phyloP scores from a whole-genome alignment of 2,113 vertebrate species.

The Indicator indicator region DNA sequence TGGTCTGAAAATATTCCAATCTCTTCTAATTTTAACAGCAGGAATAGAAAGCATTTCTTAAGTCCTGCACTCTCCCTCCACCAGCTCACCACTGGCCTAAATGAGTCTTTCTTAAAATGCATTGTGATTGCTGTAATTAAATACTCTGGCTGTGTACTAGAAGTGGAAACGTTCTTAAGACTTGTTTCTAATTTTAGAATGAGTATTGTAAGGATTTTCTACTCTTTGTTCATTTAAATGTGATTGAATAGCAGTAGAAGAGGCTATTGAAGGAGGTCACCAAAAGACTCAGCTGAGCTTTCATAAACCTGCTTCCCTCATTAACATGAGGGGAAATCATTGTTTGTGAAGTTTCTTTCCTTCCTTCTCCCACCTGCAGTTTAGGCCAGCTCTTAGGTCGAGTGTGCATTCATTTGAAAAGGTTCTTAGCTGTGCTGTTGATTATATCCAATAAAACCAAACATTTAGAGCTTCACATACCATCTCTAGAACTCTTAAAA shows the following conservation, averaged over 20 bases:
- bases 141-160: background rate
- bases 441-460: background rate
- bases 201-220: background rate
- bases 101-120: conserved; percentile 51
- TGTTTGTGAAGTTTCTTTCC: background rate
- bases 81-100: background rate
- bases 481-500: background rate
- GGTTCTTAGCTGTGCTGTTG: background rate
- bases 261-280: background rate
- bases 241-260: background rate
- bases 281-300: conserved; percentile 21
- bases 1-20: conserved; percentile 60
- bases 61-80: conserved; percentile 16
- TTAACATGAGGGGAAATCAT: background rate
- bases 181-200: conserved; percentile 45
- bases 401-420: background rate
- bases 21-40: conserved; percentile 39
- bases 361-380: background rate
- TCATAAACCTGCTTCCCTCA: background rate
- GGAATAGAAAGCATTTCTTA: conserved; percentile 41
- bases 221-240: conserved; percentile 13
- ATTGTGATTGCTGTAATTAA: conserved; percentile 63
- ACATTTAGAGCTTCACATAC: background rate
- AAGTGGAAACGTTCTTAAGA: background rate
- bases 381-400: background rate